These are phyloP conservation scores for Epinotia brunnichana DNA, from an alignment of 2,888 invertebrate species.

Conservation along the genomic window DNA sequence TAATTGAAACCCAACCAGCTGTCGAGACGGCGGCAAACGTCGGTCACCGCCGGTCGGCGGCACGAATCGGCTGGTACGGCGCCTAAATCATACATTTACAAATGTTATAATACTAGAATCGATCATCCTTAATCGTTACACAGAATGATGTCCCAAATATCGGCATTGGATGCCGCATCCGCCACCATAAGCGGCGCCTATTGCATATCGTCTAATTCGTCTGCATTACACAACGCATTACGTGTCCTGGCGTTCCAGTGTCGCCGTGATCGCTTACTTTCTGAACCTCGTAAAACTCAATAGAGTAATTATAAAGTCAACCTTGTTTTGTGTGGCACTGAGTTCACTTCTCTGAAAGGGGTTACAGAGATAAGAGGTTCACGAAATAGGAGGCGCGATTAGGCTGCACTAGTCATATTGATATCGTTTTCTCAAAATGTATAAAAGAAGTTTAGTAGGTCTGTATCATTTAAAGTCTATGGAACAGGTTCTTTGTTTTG, in stretches of 20 bases:
- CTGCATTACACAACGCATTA: constrained; percentile 41
- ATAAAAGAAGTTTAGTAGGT: not conserved
- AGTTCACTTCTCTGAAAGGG: not conserved
- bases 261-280: not conserved
- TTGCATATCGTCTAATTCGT: constrained; percentile 37
- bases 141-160: constrained; percentile 33
- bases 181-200: constrained; percentile 38
- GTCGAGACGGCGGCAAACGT: constrained; percentile 6
- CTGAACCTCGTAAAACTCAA: not conserved
- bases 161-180: constrained; percentile 33
- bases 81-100: constrained; percentile 13
- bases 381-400: not conserved
- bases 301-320: not conserved
- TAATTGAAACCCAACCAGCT: not conserved
- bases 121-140: constrained; percentile 28
- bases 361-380: not conserved
- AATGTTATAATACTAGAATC: constrained; percentile 21
- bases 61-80: constrained; percentile 11
- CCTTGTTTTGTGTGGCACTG: not conserved
- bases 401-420: not conserved
- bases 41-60: constrained; percentile 12
- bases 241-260: constrained; percentile 34
- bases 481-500: not conserved
- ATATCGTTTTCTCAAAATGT: not conserved
- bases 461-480: not conserved